Evolutionary conservation across 2,888 invertebrate species (phyloP).

Genomic region (Xanthostigma xanthostigma): DNA sequence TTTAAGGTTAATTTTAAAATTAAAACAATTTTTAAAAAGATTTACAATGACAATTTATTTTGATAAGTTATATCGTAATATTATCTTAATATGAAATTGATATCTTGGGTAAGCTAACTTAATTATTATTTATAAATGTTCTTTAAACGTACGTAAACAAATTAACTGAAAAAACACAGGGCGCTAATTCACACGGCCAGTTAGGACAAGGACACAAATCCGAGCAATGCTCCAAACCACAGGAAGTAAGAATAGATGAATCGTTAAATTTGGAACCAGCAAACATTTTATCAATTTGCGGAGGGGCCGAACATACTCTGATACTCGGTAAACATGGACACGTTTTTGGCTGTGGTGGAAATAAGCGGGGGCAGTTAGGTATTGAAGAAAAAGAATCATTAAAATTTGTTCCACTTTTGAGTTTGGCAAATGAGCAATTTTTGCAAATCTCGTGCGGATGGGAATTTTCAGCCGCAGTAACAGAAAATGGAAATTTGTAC

Average conservation of each 20-base stretch:
- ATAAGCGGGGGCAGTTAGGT: slow-evolving; percentile 58
- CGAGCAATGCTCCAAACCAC: slow-evolving; percentile 50
- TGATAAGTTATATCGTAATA: no score
- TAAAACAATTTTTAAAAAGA: no score
- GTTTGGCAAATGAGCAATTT: slow-evolving; percentile 36
- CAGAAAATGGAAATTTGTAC: slow-evolving; percentile 49
- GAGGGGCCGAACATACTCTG: slow-evolving; percentile 66
- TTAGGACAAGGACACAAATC: slow-evolving; percentile 50
- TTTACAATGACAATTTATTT: no score
- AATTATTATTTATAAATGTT: background rate
- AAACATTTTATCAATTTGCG: slow-evolving; percentile 46
- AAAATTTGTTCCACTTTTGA: slow-evolving; percentile 44
- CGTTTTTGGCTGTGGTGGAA: slow-evolving; percentile 65
- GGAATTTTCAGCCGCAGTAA: slow-evolving; percentile 65
- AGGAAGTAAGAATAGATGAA: slow-evolving; percentile 24
- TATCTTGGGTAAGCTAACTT: slow-evolving; percentile 23
- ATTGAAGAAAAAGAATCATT: slow-evolving; percentile 32
- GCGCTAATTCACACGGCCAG: slow-evolving; percentile 74
- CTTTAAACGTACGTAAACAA: no score
- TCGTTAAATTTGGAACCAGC: slow-evolving; percentile 25
- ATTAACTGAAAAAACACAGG: slow-evolving; percentile 31
- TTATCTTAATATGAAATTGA: slow-evolving; percentile 16
- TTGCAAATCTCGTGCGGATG: slow-evolving; percentile 60
- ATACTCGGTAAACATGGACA: slow-evolving; percentile 49
- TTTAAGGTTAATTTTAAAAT: no score